These are phyloP conservation scores for Maylandia zebra DNA, from an alignment of 2,113 vertebrate species.

Conservation along the genomic window DNA sequence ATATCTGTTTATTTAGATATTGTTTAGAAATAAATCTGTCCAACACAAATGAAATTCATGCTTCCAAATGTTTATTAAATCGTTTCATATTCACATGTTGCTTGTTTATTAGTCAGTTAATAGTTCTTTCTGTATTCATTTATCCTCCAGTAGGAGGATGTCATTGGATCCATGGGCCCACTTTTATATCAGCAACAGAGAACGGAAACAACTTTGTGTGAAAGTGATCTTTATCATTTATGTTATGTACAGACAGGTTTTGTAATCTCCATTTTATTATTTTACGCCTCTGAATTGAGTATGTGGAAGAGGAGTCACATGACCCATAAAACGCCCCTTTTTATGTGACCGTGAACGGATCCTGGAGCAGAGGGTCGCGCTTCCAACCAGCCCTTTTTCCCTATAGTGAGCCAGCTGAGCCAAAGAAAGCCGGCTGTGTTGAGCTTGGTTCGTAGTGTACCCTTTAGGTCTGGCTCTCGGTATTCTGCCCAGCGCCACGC, in stretches of 20 bases:
- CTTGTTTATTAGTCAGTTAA: background rate
- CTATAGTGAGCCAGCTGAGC: background rate
- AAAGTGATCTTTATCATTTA: background rate
- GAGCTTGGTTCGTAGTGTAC: background rate
- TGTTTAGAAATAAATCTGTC: background rate
- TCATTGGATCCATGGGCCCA: background rate
- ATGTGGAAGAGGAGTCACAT: background rate
- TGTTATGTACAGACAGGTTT: background rate
- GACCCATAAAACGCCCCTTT: background rate
- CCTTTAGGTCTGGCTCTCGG: background rate
- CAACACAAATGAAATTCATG: background rate
- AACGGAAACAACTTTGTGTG: background rate
- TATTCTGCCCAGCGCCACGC: accelerated
- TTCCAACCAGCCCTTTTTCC: background rate
- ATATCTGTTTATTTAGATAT: background rate
- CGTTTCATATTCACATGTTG: background rate
- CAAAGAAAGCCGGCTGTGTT: background rate
- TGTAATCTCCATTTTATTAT: background rate
- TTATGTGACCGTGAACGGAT: background rate
- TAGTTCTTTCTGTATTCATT: background rate
- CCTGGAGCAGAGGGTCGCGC: background rate
- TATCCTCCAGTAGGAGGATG: background rate
- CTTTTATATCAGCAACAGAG: background rate
- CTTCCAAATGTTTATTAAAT: background rate
- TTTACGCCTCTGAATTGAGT: background rate